Percentiles rank a stretch among this genome's conserved stretches.
These are phyloP conservation scores for Gallinago jamesoni DNA, from an alignment of 2,113 vertebrate species.

Conservation along the genomic window DNA sequence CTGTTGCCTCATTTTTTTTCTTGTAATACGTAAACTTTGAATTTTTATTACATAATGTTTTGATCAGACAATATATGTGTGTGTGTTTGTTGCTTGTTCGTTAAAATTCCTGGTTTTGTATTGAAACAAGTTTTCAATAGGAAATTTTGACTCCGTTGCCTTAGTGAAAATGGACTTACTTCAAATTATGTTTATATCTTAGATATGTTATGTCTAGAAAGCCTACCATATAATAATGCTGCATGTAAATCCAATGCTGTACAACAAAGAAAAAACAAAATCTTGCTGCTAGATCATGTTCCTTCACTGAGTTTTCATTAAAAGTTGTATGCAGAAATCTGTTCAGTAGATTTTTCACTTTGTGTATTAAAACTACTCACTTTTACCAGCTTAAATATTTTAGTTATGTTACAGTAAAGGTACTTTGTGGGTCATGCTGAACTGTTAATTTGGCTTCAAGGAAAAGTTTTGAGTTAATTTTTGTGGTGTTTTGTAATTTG, in stretches of 20 bases:
- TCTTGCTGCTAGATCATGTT: constrained; percentile 46
- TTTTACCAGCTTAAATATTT: neutral
- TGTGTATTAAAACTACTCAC: neutral
- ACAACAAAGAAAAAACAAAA: neutral
- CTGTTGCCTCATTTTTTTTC: constrained; percentile 17
- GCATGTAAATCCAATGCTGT: constrained; percentile 66
- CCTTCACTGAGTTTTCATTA: constrained; percentile 66
- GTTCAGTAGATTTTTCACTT: constrained; percentile 63
- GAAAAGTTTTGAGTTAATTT: neutral
- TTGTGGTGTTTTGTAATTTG: neutral
- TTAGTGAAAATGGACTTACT: constrained; percentile 40
- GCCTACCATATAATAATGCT: constrained; percentile 42
- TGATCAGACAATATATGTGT: neutral
- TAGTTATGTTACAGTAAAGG: neutral
- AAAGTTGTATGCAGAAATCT: constrained; percentile 60
- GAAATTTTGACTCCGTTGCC: constrained; percentile 19
- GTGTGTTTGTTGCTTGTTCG: constrained; percentile 11
- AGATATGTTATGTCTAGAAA: constrained; percentile 37
- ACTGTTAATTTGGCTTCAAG: neutral
- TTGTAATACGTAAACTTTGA: neutral
- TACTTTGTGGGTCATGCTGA: neutral
- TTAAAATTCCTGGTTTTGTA: constrained; percentile 64
- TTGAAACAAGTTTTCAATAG: constrained; percentile 36
- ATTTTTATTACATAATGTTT: constrained; percentile 32
- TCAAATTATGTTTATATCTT: constrained; percentile 20